Percentiles rank a stretch among this genome's conserved stretches.
Evolutionary conservation across 2,113 vertebrate genomes (phyloP).

Genomic region (Amphilophus citrinellus): DNA sequence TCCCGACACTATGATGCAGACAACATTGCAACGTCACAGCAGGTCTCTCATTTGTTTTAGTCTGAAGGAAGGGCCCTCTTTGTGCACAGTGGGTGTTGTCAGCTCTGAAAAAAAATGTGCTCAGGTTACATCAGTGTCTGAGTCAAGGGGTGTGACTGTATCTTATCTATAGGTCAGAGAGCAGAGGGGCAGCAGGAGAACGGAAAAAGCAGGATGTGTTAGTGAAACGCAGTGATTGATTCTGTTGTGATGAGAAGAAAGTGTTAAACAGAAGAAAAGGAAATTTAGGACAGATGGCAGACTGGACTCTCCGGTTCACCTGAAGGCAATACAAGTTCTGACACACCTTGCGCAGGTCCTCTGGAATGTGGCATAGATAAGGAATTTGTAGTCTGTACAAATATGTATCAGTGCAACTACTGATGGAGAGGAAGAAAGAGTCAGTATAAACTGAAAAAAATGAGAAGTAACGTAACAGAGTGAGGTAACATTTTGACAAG

Average conservation of each 20-base stretch:
- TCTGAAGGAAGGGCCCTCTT: not conserved
- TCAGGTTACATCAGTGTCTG: not conserved
- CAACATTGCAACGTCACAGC: not conserved
- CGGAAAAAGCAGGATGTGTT: not conserved
- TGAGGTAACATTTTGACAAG: not conserved
- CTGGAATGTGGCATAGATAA: conserved; percentile 50
- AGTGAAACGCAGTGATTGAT: not conserved
- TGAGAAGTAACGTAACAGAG: not conserved
- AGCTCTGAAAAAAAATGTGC: conserved; percentile 19
- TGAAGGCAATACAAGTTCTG: conserved; percentile 12
- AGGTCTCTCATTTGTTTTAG: not conserved
- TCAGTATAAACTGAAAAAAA: not conserved
- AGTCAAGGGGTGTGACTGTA: not conserved
- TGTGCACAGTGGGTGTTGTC: not conserved
- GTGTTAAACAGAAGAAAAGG: not conserved
- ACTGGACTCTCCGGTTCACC: conserved; percentile 21
- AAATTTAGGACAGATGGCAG: not conserved
- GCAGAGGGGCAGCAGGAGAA: not conserved
- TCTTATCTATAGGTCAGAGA: conserved; percentile 48
- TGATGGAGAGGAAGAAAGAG: not conserved
- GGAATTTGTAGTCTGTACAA: not conserved
- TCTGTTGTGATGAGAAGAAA: not conserved
- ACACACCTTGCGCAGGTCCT: conserved; percentile 37
- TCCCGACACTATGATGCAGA: not conserved
- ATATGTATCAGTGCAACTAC: not conserved